These are phyloP conservation scores for Cenopis cana DNA, from an alignment of 2,888 invertebrate genomes.

Conservation along the genomic window DNA sequence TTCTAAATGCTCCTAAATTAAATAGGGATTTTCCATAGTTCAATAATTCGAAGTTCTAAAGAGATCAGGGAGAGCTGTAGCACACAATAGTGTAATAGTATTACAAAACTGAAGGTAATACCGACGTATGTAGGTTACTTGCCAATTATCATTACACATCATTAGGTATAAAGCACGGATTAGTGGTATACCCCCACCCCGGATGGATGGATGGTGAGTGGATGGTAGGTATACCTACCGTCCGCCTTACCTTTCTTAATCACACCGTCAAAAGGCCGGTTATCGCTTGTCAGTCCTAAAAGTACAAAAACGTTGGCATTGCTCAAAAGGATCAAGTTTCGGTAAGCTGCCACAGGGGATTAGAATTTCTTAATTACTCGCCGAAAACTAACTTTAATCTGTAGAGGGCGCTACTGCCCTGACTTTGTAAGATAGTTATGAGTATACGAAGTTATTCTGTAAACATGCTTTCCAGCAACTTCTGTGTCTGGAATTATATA, in stretches of 20 bases:
- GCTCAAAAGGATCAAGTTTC: slow-evolving; percentile 42
- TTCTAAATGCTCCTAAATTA: not conserved
- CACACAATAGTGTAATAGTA: too few relatives aligned
- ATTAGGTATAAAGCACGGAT: too few relatives aligned
- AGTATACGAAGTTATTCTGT: not conserved
- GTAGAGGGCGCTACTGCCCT: slow-evolving; percentile 9
- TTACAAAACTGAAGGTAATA: too few relatives aligned
- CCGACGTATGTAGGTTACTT: too few relatives aligned
- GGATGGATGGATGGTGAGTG: too few relatives aligned
- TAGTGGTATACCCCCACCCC: too few relatives aligned
- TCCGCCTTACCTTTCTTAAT: not conserved
- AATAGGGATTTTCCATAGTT: not conserved
- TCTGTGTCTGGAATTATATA: too few relatives aligned
- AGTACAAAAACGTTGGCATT: not conserved
- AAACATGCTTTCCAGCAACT: too few relatives aligned
- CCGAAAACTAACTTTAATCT: slow-evolving; percentile 7
- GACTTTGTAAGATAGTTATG: not conserved
- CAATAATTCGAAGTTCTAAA: not conserved
- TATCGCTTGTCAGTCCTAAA: not conserved
- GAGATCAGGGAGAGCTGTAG: not conserved
- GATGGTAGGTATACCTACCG: too few relatives aligned
- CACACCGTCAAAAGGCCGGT: not conserved
- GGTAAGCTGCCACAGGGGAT: slow-evolving; percentile 42
- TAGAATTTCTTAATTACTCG: slow-evolving; percentile 37
- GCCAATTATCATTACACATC: too few relatives aligned